A percentile compares a stretch with the other conserved stretches of the same genome.
These are phyloP conservation scores for Mus spicilegus DNA, from an alignment of 2,113 vertebrate species.

Conservation along the genomic window DNA sequence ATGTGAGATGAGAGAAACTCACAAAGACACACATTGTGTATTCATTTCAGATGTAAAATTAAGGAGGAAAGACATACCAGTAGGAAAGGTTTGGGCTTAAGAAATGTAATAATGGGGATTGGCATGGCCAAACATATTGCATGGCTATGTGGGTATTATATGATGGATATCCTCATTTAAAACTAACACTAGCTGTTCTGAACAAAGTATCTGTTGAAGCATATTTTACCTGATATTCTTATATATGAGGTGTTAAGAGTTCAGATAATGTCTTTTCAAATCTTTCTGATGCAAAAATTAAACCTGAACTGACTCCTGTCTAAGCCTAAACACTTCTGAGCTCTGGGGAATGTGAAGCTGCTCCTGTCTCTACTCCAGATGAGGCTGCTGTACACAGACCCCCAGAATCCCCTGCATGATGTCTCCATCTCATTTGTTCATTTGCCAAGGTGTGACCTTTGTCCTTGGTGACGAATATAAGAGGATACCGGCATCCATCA, in stretches of 20 bases:
- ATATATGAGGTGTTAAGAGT: neutral
- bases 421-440: neutral
- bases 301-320: neutral
- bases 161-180: neutral
- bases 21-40: neutral
- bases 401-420: neutral
- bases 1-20: too few relatives aligned
- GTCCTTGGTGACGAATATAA: neutral
- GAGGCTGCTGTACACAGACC: neutral
- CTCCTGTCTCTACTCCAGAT: neutral
- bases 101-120: neutral
- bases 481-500: neutral
- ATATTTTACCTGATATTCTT: neutral
- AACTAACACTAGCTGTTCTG: too few relatives aligned
- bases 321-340: neutral
- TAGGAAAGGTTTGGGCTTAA: neutral
- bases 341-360: neutral
- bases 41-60: neutral
- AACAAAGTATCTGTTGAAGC: too few relatives aligned
- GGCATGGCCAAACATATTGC: neutral
- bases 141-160: neutral
- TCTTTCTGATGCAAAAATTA: neutral
- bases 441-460: neutral
- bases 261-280: neutral
- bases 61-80: neutral